These are phyloP conservation scores for Ceratoteleas bidentatus DNA, from an alignment of 1,140 invertebrate species.

Conservation along the genomic window DNA sequence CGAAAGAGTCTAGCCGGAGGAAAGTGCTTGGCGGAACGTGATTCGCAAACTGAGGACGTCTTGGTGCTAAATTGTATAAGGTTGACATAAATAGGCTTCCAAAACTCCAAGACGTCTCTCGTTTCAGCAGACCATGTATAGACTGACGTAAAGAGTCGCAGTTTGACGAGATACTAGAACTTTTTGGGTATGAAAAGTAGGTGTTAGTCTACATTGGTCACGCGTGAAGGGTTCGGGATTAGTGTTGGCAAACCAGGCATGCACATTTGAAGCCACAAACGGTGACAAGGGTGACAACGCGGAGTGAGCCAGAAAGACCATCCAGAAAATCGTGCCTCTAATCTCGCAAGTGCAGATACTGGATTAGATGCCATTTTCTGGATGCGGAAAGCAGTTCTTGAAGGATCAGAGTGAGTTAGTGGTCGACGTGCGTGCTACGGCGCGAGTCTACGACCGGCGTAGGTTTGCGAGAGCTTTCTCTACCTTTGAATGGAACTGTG, in stretches of 20 bases:
- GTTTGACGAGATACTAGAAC: slow-evolving; percentile 10
- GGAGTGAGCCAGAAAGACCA: not conserved
- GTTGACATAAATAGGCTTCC: not conserved
- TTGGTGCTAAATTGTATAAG: too few relatives aligned
- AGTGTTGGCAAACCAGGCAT: slow-evolving; percentile 18
- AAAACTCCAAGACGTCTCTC: not conserved
- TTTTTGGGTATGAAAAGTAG: slow-evolving; percentile 16
- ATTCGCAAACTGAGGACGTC: too few relatives aligned
- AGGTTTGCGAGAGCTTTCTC: slow-evolving; percentile 44
- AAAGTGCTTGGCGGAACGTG: too few relatives aligned
- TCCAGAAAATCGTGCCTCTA: slow-evolving; percentile 15
- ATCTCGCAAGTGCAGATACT: not conserved
- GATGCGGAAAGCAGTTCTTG: slow-evolving; percentile 32
- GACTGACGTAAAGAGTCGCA: slow-evolving; percentile 27
- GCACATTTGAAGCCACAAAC: slow-evolving; percentile 26
- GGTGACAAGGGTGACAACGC: too few relatives aligned
- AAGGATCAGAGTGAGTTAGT: slow-evolving; percentile 69
- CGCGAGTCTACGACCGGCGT: slow-evolving; percentile 77
- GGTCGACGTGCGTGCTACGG: slow-evolving; percentile 78
- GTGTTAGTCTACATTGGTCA: slow-evolving; percentile 22
- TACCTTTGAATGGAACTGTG: slow-evolving; percentile 14
- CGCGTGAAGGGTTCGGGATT: slow-evolving; percentile 1
- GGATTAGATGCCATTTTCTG: slow-evolving; percentile 27
- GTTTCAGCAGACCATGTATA: slow-evolving; percentile 8
- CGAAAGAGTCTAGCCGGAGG: too few relatives aligned